Percentiles rank a stretch among this genome's conserved stretches.
Evolutionary conservation across 2,797 vertebrate genomes (phyloP).

Genomic region (Ibycter americanus): DNA sequence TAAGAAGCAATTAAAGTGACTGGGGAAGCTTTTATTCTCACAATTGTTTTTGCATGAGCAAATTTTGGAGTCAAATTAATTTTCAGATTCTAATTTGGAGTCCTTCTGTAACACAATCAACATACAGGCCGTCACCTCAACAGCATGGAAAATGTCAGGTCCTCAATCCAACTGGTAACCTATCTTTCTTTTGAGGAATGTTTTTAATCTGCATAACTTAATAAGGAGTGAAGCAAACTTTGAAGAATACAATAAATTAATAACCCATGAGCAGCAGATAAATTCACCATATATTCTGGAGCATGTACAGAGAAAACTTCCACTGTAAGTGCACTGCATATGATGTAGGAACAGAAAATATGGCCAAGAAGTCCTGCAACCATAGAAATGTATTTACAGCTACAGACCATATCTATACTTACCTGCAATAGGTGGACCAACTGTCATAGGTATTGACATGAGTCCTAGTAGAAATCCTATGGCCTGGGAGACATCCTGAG

Average conservation of each 20-base stretch:
- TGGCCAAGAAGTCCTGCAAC: fast-evolving
- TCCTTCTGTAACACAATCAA: background rate
- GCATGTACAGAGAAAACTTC: fast-evolving
- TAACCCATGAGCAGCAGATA: background rate
- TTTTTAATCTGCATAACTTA: background rate
- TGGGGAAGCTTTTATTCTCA: background rate
- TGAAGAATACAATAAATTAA: background rate
- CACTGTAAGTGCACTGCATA: fast-evolving
- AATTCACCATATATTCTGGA: background rate
- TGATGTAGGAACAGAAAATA: background rate
- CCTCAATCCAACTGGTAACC: background rate
- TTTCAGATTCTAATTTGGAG: background rate
- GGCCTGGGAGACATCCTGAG: slow-evolving; percentile 90
- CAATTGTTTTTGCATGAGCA: background rate
- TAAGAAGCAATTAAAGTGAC: background rate
- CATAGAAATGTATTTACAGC: background rate
- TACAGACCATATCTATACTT: background rate
- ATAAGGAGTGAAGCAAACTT: background rate
- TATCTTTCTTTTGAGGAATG: background rate
- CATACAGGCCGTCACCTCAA: background rate
- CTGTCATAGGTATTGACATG: slow-evolving; percentile 95
- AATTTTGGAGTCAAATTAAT: background rate
- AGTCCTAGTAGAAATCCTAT: slow-evolving; percentile 95
- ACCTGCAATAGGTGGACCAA: slow-evolving; percentile 96
- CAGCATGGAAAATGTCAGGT: background rate